These are phyloP conservation scores for Daktulosphaira vitifoliae DNA, from an alignment of 1,140 invertebrate species.

Conservation along the genomic window DNA sequence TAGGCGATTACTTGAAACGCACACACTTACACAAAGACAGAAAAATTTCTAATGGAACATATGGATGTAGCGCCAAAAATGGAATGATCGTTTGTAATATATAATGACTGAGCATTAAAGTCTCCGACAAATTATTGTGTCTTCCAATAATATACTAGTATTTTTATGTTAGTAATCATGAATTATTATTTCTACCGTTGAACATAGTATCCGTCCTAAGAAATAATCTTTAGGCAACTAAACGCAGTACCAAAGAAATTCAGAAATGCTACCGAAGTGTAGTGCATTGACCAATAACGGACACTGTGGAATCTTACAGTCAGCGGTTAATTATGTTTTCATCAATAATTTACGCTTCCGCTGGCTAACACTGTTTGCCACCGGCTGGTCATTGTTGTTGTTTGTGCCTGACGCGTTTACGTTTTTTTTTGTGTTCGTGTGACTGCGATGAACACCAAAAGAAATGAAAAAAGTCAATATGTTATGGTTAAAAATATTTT, in stretches of 20 bases:
- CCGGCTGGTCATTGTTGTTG: constrained; percentile 4
- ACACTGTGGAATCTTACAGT: not conserved
- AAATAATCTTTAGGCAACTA: too few relatives aligned
- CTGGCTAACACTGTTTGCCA: not conserved
- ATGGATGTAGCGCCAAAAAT: too few relatives aligned
- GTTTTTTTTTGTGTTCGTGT: not conserved
- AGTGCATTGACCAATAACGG: constrained; percentile 13
- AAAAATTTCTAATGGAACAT: too few relatives aligned
- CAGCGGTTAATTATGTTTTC: not conserved
- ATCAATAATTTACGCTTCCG: not conserved
- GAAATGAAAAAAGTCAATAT: not conserved
- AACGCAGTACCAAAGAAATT: too few relatives aligned
- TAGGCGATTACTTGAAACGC: not conserved
- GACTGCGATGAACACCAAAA: not conserved
- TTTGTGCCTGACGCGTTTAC: not conserved
- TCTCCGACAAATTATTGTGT: too few relatives aligned
- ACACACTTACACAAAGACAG: not conserved
- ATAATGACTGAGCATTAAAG: too few relatives aligned
- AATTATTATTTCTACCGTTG: too few relatives aligned
- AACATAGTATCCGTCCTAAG: too few relatives aligned
- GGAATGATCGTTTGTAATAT: too few relatives aligned
- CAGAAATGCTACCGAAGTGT: too few relatives aligned
- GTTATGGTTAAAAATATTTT: constrained; percentile 1
- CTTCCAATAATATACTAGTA: too few relatives aligned
- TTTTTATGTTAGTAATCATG: too few relatives aligned